Evolutionary conservation across 1,140 invertebrate genomes (phyloP).

Genomic region (Leptonema lineaticorne): DNA sequence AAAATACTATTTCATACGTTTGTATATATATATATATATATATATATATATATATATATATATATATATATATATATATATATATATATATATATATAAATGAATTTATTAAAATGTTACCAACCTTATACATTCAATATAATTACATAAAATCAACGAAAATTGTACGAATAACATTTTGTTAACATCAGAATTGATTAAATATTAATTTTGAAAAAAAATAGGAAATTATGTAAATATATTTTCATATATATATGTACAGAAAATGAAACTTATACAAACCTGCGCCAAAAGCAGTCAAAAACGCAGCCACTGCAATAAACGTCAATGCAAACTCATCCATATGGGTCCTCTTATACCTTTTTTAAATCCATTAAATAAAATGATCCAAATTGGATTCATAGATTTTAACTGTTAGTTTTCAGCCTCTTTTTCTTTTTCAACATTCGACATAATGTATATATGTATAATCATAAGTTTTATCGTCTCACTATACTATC

Average conservation of each 20-base stretch:
- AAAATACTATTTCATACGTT: no score
- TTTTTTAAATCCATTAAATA: slow-evolving; percentile 18
- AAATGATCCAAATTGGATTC: neutral
- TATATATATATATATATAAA: neutral
- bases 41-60: no score
- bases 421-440: neutral
- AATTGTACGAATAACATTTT: no score
- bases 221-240: no score
- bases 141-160: neutral
- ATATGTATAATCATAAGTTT: neutral
- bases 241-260: neutral
- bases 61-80: neutral
- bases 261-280: neutral
- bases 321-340: slow-evolving; percentile 23
- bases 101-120: no score
- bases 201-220: no score
- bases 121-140: neutral
- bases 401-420: neutral
- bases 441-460: neutral
- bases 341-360: slow-evolving; percentile 21
- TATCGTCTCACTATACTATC: neutral
- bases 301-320: slow-evolving; percentile 13
- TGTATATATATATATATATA: no score
- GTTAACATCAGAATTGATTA: no score
- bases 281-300: slow-evolving; percentile 25